Percentiles rank a stretch among this genome's conserved stretches.
Evolutionary conservation across 2,888 invertebrate genomes (phyloP).

Genomic region (Athalia circularis): DNA sequence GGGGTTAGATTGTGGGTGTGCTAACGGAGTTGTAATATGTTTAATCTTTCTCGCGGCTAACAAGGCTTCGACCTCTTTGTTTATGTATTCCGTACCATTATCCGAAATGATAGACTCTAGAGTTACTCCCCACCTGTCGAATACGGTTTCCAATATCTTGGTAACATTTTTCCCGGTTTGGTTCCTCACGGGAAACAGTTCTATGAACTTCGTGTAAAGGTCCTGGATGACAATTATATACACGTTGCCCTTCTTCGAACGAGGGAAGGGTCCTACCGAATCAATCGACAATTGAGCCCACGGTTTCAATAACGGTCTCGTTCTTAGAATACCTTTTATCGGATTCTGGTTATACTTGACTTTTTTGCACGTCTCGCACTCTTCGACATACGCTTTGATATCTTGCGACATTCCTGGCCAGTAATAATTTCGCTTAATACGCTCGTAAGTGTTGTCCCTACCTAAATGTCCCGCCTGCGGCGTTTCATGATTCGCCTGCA

Average conservation of each 20-base stretch:
- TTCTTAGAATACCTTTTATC: conserved; percentile 24
- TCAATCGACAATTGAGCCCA: conserved; percentile 48
- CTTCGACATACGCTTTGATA: conserved; percentile 40
- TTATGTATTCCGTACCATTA: conserved; percentile 16
- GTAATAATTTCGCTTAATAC: conserved; percentile 28
- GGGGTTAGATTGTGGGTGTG: conserved; percentile 32
- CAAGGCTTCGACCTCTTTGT: conserved; percentile 7
- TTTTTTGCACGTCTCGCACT: conserved; percentile 44
- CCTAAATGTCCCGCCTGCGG: conserved; percentile 42
- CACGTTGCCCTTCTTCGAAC: conserved; percentile 43
- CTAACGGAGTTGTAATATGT: conserved; percentile 1
- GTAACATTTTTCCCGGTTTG: conserved; percentile 33
- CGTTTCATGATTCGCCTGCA: conserved; percentile 36
- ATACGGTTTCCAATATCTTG: conserved; percentile 22
- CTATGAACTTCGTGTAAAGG: conserved; percentile 46
- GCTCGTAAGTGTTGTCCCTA: conserved; percentile 34
- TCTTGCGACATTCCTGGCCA: conserved; percentile 43
- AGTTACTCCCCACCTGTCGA: conserved; percentile 41
- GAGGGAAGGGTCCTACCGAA: conserved; percentile 35
- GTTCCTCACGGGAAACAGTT: conserved; percentile 44
- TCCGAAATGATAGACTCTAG: conserved; percentile 4
- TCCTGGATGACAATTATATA: conserved; percentile 47
- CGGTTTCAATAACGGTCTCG: conserved; percentile 39
- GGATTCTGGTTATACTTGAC: conserved; percentile 47
- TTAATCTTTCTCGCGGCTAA: not conserved